Base-by-base conservation (phyloP, 2,113 vertebrate genomes). In the Gasterosteus aculeatus region DNA sequence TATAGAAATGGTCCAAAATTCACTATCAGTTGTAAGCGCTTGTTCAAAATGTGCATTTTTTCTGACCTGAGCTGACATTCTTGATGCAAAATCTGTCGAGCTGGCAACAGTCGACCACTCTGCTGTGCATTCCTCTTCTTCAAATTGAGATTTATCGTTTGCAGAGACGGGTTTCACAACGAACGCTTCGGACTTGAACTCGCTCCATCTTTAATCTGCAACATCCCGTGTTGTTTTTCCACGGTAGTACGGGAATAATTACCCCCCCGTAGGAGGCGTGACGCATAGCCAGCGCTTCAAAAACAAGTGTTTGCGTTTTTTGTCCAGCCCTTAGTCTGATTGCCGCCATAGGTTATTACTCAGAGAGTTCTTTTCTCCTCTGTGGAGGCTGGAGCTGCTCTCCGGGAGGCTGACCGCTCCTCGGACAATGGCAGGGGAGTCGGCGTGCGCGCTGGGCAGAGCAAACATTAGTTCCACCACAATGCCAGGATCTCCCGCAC, bases 401-500 rank as follows among this genome's bases (percentile, higher is more conserved):
- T 75, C 67, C 15, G 33, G 71, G 80, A 79, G 61, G 73, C 57
- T 82, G 69, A 80, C 83, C 79, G 78, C 69, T 58, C 75, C 69
- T 80, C 58, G 62, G 70, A 91, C 90, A 90, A 92, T 84, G 85
- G 85, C 78, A 65, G 75, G 33, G 83, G 69, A 75, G 80, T 75
- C 75, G 69, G 80, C 81, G 26, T 90, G 79, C 69, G 66, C 61
- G 78, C 73, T 75, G 87, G 88, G 85, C 68, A 89, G 79, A 90
- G 87, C 83, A 86, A 89, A 89, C 78, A 83, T 79, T 5, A 76
- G 41, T 81, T 86, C 68, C 81, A 64, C 85, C 83, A 92, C 90
- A 91, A 89, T 91, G 88, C 89, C 91, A 91, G 88, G 84, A 92
- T 93, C 87, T 92, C 44, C 60, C 82, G 91, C 88, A 93, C 89